Evolutionary conservation across 35 echinoderm and acorn worm species (phyloP).

Genomic region (Strongylocentrotus purpuratus): DNA sequence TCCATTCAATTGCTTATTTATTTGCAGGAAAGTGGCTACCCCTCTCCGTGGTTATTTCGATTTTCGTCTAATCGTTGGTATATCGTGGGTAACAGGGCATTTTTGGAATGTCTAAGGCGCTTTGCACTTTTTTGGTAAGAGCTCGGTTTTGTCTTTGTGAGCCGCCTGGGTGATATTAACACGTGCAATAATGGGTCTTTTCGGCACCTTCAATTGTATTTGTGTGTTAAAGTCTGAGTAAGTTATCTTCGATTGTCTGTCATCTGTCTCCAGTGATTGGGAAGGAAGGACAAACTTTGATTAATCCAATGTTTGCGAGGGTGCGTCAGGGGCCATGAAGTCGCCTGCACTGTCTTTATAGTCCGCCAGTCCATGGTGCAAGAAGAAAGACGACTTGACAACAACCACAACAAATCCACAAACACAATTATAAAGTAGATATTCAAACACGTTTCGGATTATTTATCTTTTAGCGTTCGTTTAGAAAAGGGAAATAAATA

Average conservation of each 20-base stretch:
- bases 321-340: background rate
- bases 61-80: background rate
- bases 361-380: too few species aligned
- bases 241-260: background rate
- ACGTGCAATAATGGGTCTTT: background rate
- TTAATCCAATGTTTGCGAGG: background rate
- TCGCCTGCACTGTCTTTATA: background rate
- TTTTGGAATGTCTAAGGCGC: background rate
- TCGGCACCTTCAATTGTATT: background rate
- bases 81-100: background rate
- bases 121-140: background rate
- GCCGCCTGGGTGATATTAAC: background rate
- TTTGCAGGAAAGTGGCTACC: constrained; percentile 5
- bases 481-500: too few species aligned
- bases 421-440: too few species aligned
- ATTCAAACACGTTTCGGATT: too few species aligned
- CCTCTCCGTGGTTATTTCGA: background rate
- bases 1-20: constrained; percentile 44
- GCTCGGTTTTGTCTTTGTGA: background rate
- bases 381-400: too few species aligned
- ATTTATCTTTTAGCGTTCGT: too few species aligned
- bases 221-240: background rate
- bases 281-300: background rate
- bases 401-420: too few species aligned
- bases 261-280: background rate